Base-by-base conservation (phyloP, 2,797 vertebrate genomes). In the Lycodopsis pacificus region DNA sequence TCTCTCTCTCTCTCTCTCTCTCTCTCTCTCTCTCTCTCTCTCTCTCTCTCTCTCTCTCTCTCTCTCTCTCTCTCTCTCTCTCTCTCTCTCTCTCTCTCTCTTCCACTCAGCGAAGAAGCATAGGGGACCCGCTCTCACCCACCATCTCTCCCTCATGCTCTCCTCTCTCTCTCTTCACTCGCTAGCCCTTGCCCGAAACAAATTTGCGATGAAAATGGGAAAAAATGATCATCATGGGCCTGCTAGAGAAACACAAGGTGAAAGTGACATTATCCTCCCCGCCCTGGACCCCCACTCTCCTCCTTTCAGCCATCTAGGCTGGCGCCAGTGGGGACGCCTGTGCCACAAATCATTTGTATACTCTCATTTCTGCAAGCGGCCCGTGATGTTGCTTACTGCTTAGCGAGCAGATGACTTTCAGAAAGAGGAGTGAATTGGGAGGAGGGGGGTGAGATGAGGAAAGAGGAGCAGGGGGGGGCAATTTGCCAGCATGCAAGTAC, bases 161-260 rank as follows among this genome's bases (percentile, higher is more conserved):
- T 27, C 78, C 78, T 59, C 65, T 38, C 79, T 27, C 78, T 61
- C 77, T 80, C 84, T 71, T 70, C 69, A 57, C 84, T 77, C 30
- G 30, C 81, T 54, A 81, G 76, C 79, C 74, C 73, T 88, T 83
- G 71, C 91, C 91, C 46, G 91, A 96, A 96, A 96, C 94, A 95
- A 96, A 97, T 96, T 95, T 96, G 93, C 92, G 86, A 90, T 96
- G 96, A 96, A 97, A 97, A 96, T 95, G 93, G 93, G 92, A 81
- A 93, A 93, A 95, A 94, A 95, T 94, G 78, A 94, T 95, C 94
- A 95, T 95, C 90, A 94, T 92, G 91, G 92, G 89, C 85, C 94
- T 93, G 93, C 89, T 87, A 76, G 86, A 93, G 90, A 90, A 94
- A 93, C 92, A 94, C 95, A 96, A 96, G 95, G 95, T 96, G 94